Conservation (phyloP, 2,113 vertebrate species). For the Pelobates fuscus region DNA sequence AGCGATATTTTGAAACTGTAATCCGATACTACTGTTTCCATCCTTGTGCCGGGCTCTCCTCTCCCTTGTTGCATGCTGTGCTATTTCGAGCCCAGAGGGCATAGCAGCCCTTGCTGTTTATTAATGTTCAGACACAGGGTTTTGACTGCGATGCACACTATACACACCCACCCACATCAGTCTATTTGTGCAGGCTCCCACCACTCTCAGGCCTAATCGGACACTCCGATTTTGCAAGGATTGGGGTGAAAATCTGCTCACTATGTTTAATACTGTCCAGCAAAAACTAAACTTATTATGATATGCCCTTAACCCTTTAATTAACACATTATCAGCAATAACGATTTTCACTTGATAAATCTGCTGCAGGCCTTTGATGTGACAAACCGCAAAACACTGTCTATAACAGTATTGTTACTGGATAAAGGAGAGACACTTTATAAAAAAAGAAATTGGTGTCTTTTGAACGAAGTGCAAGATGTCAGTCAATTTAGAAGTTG, state of each 20-base stretch:
- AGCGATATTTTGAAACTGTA: conserved; percentile 71
- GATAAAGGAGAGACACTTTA: no score
- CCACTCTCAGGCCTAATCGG: background rate
- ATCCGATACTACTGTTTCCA: conserved; percentile 73
- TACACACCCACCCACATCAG: no score
- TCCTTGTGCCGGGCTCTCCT: conserved; percentile 60
- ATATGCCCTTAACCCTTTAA: no score
- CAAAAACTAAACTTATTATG: background rate
- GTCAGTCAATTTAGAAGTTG: no score
- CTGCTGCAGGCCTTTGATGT: no score
- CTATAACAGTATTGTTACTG: no score
- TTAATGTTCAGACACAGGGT: conserved; percentile 59
- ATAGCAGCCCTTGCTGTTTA: conserved; percentile 61
- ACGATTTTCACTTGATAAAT: no score
- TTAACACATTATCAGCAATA: no score
- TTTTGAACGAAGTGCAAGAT: no score
- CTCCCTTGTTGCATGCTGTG: conserved; percentile 67
- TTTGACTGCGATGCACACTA: conserved; percentile 33
- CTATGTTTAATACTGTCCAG: background rate
- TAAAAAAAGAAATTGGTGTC: no score
- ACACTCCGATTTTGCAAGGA: background rate
- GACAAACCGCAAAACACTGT: no score
- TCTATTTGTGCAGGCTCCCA: conserved; percentile 35
- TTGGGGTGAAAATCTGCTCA: background rate
- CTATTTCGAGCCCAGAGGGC: conserved; percentile 66